Base-by-base conservation (phyloP, 2,797 vertebrate genomes). In the Onychomys torridus region DNA sequence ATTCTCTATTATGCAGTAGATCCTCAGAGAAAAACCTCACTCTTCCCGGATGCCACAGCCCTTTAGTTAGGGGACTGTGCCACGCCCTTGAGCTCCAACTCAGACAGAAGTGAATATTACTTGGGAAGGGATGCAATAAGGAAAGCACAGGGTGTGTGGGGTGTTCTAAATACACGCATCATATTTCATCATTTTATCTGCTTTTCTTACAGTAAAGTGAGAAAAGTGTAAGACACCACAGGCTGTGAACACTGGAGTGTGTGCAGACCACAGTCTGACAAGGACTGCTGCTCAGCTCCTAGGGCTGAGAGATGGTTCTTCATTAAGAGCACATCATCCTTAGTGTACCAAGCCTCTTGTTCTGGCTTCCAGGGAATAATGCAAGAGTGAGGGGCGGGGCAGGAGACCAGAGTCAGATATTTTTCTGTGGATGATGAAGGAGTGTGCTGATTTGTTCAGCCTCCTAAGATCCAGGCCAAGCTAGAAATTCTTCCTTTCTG, bases 151-250 rank as follows among this genome's bases (percentile, higher is more conserved):
- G 32, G 32, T 75, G 81, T 77, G 37, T 32, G 81, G 27, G 32
- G 25, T 57, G 61, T 57, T 61, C 32, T 85, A 43, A 83, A 17
- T 52, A 49, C 63, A 86, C 27, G 25, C 21, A 65, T 65, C 59
- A 29, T 46, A 21, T 90, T 75, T 81, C 12, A 37, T 67, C 63
- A 25, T 94, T 92, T 73, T 17, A 13, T 55, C 69, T 88, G 71
- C 27, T 81, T 91, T 65, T 94, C 88, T 93, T 61, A 79, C 1
- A 85, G 73, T 19, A 65, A n/a, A n/a, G 55, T 49, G 84, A 85
- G 59, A 32, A 89, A 91, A 87, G 84, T 63, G 21, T 61, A 46
- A 89, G 92, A 40, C 1, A 29, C n/a, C 21, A 2, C 40, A 82
- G 29, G 12, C 14, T 91, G 17, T 69, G 11, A 81, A 83, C 13